Base-by-base conservation (phyloP, 2,888 invertebrate genomes). In the Chloroclysta siterata region DNA sequence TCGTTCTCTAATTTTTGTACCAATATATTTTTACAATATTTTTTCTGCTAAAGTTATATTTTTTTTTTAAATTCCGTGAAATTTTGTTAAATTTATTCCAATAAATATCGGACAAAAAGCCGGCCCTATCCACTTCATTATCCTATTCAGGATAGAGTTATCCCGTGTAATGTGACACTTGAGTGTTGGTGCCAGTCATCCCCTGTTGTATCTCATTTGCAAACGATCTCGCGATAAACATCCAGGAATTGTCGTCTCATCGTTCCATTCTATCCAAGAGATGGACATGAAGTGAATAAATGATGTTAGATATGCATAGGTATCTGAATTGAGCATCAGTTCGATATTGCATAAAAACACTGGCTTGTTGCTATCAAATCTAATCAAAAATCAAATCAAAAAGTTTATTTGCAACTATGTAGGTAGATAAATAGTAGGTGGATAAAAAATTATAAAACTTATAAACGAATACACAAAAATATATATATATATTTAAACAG, bases 151-250 rank as follows among this genome's bases (percentile, higher is more conserved):
- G 29, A 82, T 84, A 78, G 80, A 82, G 78, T 77, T 81, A 81
- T 78, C 79, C 71, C 65, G 68, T 72, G 75, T 78, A 81, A 81
- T 79, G 73, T 80, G 80, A 78, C 76, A 78, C 76, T 79, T 76
- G 74, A 77, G 71, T 71, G 70, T 73, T 73, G 68, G 70, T 70
- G 67, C 76, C 63, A 86, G 84, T 87, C 87, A 85, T 84, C 80
- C 72, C 79, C 78, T 79, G 78, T 82, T 83, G 83, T 80, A 77
- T 76, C 75, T 77, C 75, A 75, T 80, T 78, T 76, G 77, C 76
- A 75, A 75, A 68, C 73, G 75, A 76, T 78, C 74, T 73, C 68
- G 70, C 69, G 48, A 66, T 65, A 66, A 64, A 53, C 39, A 41
- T 51, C 8, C 15, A 15, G 33, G 28, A 50, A 42, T 54, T 52